Base-by-base conservation (phyloP, 2,888 invertebrate genomes). In the Andrena marginata region DNA sequence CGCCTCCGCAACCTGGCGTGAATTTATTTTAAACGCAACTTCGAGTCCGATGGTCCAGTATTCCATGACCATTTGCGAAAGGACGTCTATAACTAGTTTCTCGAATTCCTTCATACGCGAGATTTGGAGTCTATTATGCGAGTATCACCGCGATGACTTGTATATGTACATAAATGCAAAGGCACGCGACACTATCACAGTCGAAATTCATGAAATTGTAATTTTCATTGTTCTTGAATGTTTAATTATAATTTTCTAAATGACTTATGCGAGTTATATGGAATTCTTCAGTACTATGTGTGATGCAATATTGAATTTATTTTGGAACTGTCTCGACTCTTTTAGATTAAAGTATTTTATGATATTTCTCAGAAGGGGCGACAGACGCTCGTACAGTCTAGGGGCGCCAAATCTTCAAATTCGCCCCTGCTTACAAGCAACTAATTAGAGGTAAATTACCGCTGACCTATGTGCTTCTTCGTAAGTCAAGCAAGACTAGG, bases 21-120 rank as follows among this genome's bases (percentile, higher is more conserved):
- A 59, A 69, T 63, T 33, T 26, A 56, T 73, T 73, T 48, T 29
- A 8, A 20, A 68, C 31, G n/a, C n/a, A 23, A 20, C 31, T 62
- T 31, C 13, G 16, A 42, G 35, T n/a, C 10, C 29, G 16, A 29
- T 2, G 23, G 26, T 26, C 0, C 16, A 20, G 35, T 6, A 23
- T 16, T 26, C 2, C 13, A 13, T 68, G 5, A 59, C 26, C 31
- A 33, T 49, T 33, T 5, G 0, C 1, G 13, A 59, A 49, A 35
- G 8, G 35, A 35, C 5, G 0, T 16, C 2, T 60, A 42, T 0
- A n/a, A 13, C 16, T 49, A 20, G 16, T 42, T 26, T 23, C 13
- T 29, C 60, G 33, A 35, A 29, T 63, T 26, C 23, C 26, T 64
- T 2, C 23, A 16, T 33, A 4, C 26, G n/a, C 13, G n/a, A 64